Base-by-base conservation (phyloP, 1,140 invertebrate genomes). In the Elymnias hypermnestra region DNA sequence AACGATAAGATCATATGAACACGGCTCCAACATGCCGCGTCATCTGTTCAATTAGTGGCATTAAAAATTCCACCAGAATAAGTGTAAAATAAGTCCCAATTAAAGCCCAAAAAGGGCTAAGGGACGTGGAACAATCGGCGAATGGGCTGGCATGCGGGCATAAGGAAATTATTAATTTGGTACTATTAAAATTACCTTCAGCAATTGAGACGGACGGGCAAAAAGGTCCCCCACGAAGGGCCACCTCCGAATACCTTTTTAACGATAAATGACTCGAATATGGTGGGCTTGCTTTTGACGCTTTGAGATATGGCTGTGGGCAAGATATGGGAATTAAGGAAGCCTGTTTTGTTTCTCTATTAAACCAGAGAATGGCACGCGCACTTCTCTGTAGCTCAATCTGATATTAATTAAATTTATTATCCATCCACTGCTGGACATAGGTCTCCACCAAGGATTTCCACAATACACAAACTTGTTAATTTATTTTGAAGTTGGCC, bases 81-180 rank as follows among this genome's bases (percentile, higher is more conserved):
- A 56, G 54, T 58, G 63, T 57, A 64, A 64, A 70, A 62, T 62
- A 51, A 54, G 22, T 49, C 41, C 52, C 56, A 15, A 69, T 65
- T 69, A 60, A 65, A 51, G 57, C 44, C 67, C 67, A 67, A 71
- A 65, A 60, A n/a, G 61, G 59, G 58, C 59, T 59, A 46, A 57
- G 56, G 53, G 57, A 45, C 53, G 36, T n/a, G n/a, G n/a, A n/a
- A 53, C 57, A 53, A 66, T 63, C 57, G 46, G 56, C 59, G 42
- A 52, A 31, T 36, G 52, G 50, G 36, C 55, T 43, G 52, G 38
- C 55, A 67, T 68, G 64, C 64, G 67, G 63, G 56, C 42, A 40
- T 37, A 43, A 67, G 67, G 67, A 70, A 70, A 70, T 70, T 70
- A 70, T 70, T 70, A 70, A 70, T 70, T 69, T 70, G 55, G 55